Evolutionary conservation across 2,888 invertebrate genomes (phyloP).

Genomic region (Macropis europaea): DNA sequence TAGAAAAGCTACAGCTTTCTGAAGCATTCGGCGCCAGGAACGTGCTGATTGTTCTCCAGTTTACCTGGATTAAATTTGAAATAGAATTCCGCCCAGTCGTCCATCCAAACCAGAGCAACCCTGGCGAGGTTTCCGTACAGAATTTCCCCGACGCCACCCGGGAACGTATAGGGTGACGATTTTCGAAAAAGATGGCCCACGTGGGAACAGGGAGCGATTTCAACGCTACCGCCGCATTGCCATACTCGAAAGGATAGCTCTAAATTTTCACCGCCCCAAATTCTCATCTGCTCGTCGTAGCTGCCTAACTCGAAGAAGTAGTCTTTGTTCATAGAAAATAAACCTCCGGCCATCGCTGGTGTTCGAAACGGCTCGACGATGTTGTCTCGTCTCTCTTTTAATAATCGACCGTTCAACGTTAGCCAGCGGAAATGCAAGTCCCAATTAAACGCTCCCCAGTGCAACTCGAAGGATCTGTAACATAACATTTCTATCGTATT

Average conservation of each 20-base stretch:
- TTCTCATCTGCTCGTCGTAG: constrained; percentile 87
- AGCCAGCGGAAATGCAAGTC: constrained; percentile 95
- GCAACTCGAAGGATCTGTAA: constrained; percentile 94
- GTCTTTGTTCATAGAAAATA: constrained; percentile 92
- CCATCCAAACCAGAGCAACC: constrained; percentile 98
- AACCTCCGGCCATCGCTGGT: constrained; percentile 96
- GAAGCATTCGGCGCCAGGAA: too few relatives aligned
- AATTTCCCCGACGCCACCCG: constrained; percentile 94
- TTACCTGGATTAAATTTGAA: constrained; percentile 90
- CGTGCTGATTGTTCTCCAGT: neutral
- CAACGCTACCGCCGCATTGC: constrained; percentile 95
- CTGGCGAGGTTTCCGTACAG: constrained; percentile 94
- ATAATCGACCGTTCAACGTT: constrained; percentile 85
- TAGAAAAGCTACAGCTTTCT: too few relatives aligned
- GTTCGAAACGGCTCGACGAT: constrained; percentile 87
- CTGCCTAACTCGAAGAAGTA: constrained; percentile 93
- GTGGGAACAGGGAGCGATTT: constrained; percentile 95
- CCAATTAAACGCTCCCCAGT: constrained; percentile 99
- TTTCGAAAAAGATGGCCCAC: constrained; percentile 96
- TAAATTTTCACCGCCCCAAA: constrained; percentile 99
- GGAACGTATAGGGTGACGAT: constrained; percentile 97
- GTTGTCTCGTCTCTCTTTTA: constrained; percentile 83
- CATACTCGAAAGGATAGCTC: constrained; percentile 98
- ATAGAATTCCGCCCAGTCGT: constrained; percentile 96
- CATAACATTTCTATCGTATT: neutral